These are phyloP conservation scores for Rhinolophus sinicus DNA, from an alignment of 2,113 vertebrate species.

Conservation along the genomic window DNA sequence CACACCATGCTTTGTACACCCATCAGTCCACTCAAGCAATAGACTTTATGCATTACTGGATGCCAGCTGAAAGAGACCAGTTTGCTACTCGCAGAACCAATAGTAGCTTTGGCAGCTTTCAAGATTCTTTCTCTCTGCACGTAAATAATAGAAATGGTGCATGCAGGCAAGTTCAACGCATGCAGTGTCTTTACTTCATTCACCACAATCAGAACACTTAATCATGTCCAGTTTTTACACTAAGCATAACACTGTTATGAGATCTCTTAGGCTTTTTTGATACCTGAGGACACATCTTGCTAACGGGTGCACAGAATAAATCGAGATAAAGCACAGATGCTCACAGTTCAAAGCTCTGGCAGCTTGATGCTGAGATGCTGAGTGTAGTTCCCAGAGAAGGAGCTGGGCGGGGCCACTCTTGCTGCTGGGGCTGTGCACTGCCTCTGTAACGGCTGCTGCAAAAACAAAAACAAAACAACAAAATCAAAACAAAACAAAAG, in stretches of 20 bases:
- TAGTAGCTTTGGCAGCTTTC: not conserved
- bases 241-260: not conserved
- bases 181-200: not conserved
- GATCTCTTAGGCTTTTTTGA: not conserved
- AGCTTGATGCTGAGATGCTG: not conserved
- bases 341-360: not conserved
- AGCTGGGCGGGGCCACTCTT: not conserved
- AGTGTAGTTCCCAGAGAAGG: not conserved
- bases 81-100: not conserved
- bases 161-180: not conserved
- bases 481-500: too few relatives aligned
- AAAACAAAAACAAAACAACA: not conserved
- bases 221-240: not conserved
- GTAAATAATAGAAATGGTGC: not conserved
- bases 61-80: not conserved
- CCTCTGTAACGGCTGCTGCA: not conserved
- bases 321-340: not conserved
- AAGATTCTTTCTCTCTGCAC: not conserved
- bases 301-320: not conserved
- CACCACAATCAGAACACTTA: not conserved
- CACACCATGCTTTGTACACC: not conserved
- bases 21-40: not conserved
- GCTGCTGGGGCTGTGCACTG: not conserved
- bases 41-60: not conserved
- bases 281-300: not conserved